Evolutionary conservation across 2,113 vertebrate species (phyloP), one percentile per base, ranked within the genome.

Genomic region (Catharus fuscescens): DNA sequence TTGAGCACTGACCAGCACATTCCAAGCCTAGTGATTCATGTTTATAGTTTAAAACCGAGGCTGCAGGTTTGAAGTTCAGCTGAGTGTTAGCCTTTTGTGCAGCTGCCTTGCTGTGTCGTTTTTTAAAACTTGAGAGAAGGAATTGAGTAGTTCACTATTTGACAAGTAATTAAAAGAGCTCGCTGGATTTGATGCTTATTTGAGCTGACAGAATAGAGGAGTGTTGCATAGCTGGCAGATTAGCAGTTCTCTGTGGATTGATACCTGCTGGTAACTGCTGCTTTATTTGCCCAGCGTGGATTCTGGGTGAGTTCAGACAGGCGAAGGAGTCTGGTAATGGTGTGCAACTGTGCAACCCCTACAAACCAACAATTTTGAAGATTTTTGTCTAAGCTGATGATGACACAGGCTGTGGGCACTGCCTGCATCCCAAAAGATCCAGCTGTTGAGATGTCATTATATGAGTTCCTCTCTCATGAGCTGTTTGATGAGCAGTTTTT

Each of bases 151-250:
- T 77, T 67, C 56, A 70, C 28, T 47, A 19, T 61, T 38, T 47
- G 42, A 56, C 34, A 25, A 61, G 66, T 53, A 80, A 93, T 92
- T 76, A 80, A 74, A 72, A 16, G n/a, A 65, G 69, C 79, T 86
- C 45, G 52, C 54, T 80, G 86, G 76, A 50, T 84, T 59, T 72
- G 86, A 86, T 1, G 24, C 47, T 91, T 38, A 67, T 56, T 47
- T 74, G 92, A 92, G 79, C 65, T 84, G 93, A 93, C 62, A 32
- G 88, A 65, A 54, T 48, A 81, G 73, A 93, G 80, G 4, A 21
- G 60, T 80, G 65, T 50, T 77, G 53, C 36, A 31, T 60, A 26
- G 84, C 50, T 81, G 65, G 77, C 81, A 90, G 59, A 93, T 91
- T 25, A 92, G 59, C 72, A 79, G 42, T 79, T 82, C 34, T 76